Base-by-base conservation (phyloP, 1,140 invertebrate species). In the Ephestia elutella region DNA sequence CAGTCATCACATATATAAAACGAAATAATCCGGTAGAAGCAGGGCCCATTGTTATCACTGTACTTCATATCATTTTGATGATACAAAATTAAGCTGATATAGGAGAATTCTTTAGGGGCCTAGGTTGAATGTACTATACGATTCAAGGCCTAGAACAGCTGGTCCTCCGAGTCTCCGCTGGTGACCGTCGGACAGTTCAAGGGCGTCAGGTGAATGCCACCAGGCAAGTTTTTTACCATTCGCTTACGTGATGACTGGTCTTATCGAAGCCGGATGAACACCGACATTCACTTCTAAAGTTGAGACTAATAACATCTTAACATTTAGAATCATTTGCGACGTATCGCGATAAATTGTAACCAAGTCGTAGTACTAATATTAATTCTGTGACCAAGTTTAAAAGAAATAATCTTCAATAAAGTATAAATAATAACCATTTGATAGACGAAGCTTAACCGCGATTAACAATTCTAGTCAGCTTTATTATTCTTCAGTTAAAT, bases 141-240 rank as follows among this genome's bases (percentile, higher is more conserved):
- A 64, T 56, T 79, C 80, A 85, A 85, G 82, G 80, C 73, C 72
- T 75, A 68, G 70, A 78, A 70, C 71, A 70, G 71, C 68, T 59
- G 65, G 66, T 70, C 70, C 84, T 82, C 79, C 79, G 79, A 79
- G 73, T 71, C 38, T 44, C 38, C 15, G 38, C 10, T 15, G 64
- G 56, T 80, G 76, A 80, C 82, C 71, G 78, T 64, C 65, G 65
- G 63, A 20, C 71, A 74, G 83, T 86, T 86, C 81, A 86, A 86
- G 83, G 83, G 73, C 79, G 59, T 63, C 73, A 69, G 82, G 84
- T 85, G 84, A 87, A 85, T 82, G 82, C 76, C 84, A 85, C 80
- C 58, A 70, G 72, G 70, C 78, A 68, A 71, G 75, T 80, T 84
- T 82, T 86, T 82, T 83, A 73, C 71, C 76, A 75, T 69, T 78